A percentile compares a stretch with the other conserved stretches of the same genome.
Conservation (phyloP, 1,140 invertebrate genomes). For the Triops longicaudatus region DNA sequence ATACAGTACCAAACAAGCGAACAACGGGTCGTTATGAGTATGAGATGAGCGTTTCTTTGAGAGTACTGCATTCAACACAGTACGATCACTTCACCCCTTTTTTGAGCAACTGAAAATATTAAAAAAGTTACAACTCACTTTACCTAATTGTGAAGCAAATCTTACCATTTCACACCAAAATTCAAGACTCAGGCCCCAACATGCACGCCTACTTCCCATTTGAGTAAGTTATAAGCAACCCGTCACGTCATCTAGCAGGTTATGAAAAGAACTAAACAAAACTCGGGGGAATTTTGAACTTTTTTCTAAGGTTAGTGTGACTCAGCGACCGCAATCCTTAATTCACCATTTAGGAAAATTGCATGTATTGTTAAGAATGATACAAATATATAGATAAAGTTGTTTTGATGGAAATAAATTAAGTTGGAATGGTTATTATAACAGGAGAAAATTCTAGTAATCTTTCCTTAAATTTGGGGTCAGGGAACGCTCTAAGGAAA, state of each 20-base stretch:
- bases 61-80: not conserved
- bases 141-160: not conserved
- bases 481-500: conserved; percentile 2
- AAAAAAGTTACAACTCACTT: not conserved
- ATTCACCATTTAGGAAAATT: not conserved
- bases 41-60: not conserved
- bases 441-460: not conserved
- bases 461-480: not conserved
- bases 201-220: not conserved
- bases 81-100: not conserved
- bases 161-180: not conserved
- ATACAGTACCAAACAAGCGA: too few relatives aligned
- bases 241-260: not conserved
- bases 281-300: not conserved
- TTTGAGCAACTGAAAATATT: not conserved
- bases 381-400: not conserved
- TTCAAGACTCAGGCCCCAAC: not conserved
- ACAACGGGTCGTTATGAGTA: not conserved
- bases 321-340: not conserved
- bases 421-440: not conserved
- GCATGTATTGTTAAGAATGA: too few relatives aligned
- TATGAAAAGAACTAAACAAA: not conserved
- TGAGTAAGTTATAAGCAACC: not conserved
- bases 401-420: not conserved
- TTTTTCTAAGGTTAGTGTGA: not conserved